Evolutionary conservation across 2,797 vertebrate species (phyloP).

Genomic region (Sphaeramia orbicularis): DNA sequence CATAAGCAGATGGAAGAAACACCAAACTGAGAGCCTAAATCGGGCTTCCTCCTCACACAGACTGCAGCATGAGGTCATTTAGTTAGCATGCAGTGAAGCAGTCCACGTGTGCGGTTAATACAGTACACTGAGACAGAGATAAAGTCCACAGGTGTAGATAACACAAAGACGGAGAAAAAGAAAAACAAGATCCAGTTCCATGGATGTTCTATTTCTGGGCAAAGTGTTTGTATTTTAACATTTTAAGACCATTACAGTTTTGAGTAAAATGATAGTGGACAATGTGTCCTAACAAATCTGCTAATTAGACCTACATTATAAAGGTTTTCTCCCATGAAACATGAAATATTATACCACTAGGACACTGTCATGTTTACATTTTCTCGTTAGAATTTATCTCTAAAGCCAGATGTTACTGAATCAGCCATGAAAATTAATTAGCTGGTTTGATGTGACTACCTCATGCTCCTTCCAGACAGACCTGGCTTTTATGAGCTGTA

Average conservation of each 20-base stretch:
- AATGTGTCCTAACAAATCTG: conserved; percentile 45
- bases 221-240: conserved; percentile 8
- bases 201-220: conserved; percentile 6
- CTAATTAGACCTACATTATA: conserved; percentile 64
- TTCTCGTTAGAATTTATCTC: conserved; percentile 79
- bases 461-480: conserved; percentile 77
- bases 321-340: conserved; percentile 59
- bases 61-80: conserved; percentile 69
- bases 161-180: conserved; percentile 11
- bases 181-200: conserved; percentile 30
- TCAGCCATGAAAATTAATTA: conserved; percentile 84
- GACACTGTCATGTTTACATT: conserved; percentile 77
- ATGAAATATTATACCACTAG: conserved; percentile 59
- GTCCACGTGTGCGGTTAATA: conserved; percentile 49
- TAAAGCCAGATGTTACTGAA: conserved; percentile 81
- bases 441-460: conserved; percentile 82
- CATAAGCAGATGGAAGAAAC: conserved; percentile 71
- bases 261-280: conserved; percentile 16
- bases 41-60: conserved; percentile 55
- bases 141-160: conserved; percentile 50
- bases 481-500: conserved; percentile 82
- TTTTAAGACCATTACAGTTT: conserved; percentile 17
- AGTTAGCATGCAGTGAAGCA: conserved; percentile 54
- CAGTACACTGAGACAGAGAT: conserved; percentile 41
- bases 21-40: conserved; percentile 67